phyloP scores from a whole-genome alignment of 2,797 vertebrate species.

The Coilia nasus region DNA sequence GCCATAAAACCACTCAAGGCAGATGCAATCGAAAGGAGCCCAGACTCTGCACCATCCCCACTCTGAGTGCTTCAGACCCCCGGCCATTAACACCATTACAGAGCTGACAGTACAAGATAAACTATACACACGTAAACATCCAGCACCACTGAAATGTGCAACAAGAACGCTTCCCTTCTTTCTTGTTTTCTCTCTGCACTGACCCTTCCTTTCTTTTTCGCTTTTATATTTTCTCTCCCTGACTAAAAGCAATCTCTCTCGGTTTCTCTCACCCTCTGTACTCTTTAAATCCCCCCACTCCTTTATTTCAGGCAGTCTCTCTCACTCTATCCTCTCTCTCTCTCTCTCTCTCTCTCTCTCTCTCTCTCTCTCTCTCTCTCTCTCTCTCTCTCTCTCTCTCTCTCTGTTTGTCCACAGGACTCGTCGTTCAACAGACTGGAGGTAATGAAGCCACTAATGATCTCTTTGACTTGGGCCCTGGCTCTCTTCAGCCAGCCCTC shows the following conservation, averaged over 20 bases:
- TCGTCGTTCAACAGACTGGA: neutral
- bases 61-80: neutral
- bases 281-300: neutral
- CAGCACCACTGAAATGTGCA: neutral
- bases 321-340: neutral
- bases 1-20: conserved; percentile 14
- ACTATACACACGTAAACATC: neutral
- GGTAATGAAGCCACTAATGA: conserved; percentile 26
- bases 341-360: neutral
- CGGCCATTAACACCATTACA: conserved; percentile 5
- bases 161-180: neutral
- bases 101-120: neutral
- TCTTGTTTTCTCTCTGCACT: neutral
- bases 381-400: neutral
- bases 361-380: neutral
- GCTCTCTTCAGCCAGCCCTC: neutral
- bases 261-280: too few relatives aligned
- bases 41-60: neutral
- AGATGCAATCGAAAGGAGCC: neutral
- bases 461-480: neutral
- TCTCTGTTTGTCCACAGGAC: neutral
- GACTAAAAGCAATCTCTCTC: too few relatives aligned
- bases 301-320: neutral
- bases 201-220: neutral
- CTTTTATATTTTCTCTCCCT: neutral